A percentile compares a stretch with the other conserved stretches of the same genome.
These are phyloP conservation scores for Trichoplusia ni DNA, from an alignment of 1,140 invertebrate genomes.

Conservation along the genomic window DNA sequence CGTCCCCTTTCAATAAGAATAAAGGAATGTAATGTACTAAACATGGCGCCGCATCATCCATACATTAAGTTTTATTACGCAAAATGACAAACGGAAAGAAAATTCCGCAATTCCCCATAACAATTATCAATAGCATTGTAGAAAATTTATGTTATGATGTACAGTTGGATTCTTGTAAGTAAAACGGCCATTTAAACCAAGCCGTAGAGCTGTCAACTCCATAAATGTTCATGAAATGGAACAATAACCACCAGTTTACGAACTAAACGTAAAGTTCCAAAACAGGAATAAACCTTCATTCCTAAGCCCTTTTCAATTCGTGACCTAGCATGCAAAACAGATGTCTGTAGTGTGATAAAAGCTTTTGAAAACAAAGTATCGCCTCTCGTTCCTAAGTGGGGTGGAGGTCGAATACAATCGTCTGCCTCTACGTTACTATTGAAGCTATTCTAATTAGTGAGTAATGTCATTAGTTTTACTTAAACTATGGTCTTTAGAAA, in stretches of 20 bases:
- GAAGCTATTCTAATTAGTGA: conserved; percentile 13
- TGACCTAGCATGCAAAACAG: conserved; percentile 49
- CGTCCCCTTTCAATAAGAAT: not conserved
- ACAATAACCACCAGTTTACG: conserved; percentile 23
- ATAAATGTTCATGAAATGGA: conserved; percentile 25
- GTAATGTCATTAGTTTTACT: conserved; percentile 5
- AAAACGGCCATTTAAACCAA: conserved; percentile 1
- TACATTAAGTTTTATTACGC: conserved; percentile 5
- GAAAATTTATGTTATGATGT: conserved; percentile 21
- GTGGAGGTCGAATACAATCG: conserved; percentile 16
- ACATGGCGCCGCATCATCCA: conserved; percentile 1
- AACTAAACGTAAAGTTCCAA: conserved; percentile 22
- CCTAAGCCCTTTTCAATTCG: conserved; percentile 39
- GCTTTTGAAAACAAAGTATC: conserved; percentile 37
- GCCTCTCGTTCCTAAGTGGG: conserved; percentile 33
- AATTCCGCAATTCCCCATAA: conserved; percentile 22
- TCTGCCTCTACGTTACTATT: conserved; percentile 16
- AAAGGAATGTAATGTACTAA: not conserved
- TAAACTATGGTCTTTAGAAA: not conserved
- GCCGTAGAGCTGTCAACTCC: conserved; percentile 10
- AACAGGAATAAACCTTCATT: conserved; percentile 28
- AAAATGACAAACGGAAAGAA: conserved; percentile 6
- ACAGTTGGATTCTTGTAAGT: conserved; percentile 24
- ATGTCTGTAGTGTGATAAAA: conserved; percentile 33
- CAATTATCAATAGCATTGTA: conserved; percentile 23